phyloP scores from a whole-genome alignment of 2,113 vertebrate species.

The Phalacrocorax aristotelis region DNA sequence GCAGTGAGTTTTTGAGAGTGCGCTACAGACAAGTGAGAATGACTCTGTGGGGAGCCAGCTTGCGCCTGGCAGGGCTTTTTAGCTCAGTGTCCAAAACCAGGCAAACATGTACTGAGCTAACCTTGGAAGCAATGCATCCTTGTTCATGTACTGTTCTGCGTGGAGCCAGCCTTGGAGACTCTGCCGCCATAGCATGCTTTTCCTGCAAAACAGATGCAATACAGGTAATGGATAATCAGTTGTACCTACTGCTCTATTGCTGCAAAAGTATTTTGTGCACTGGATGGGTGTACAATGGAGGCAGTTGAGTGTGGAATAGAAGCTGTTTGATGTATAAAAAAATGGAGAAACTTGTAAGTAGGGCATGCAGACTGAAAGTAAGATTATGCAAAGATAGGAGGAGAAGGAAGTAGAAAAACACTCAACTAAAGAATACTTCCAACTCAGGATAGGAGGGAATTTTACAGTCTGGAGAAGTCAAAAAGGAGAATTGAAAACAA shows the following conservation, averaged over 20 bases:
- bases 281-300: not conserved
- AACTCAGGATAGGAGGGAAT: not conserved
- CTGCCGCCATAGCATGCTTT: not conserved
- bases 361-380: not conserved
- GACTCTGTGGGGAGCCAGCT: not conserved
- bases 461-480: not conserved
- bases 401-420: not conserved
- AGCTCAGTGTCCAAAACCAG: not conserved
- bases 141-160: not conserved
- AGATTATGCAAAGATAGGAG: not conserved
- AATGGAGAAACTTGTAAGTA: not conserved
- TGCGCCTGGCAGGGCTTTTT: not conserved
- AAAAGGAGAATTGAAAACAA: not conserved
- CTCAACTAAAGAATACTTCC: not conserved
- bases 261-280: not conserved
- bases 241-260: not conserved
- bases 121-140: not conserved
- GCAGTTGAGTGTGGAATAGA: not conserved
- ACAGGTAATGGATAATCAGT: not conserved
- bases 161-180: not conserved
- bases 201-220: not conserved
- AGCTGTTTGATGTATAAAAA: not conserved
- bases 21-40: not conserved
- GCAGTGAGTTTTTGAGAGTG: not conserved
- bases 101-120: not conserved